A percentile compares a stretch with the other conserved stretches of the same genome.
Evolutionary conservation across 2,888 invertebrate species (phyloP).

Genomic region (Deilephila porcellus): DNA sequence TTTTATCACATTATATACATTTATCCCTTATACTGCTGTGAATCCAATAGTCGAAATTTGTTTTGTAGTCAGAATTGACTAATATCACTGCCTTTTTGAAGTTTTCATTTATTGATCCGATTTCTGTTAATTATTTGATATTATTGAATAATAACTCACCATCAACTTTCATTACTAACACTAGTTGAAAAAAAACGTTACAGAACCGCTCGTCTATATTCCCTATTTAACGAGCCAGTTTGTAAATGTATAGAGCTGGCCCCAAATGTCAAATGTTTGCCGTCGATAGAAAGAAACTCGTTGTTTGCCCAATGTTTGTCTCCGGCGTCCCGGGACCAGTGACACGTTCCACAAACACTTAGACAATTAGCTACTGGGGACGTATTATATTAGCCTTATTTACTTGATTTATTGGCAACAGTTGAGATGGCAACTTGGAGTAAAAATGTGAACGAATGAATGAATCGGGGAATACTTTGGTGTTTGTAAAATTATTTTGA

Average conservation of each 20-base stretch:
- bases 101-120: too few species aligned
- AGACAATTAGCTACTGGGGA: constrained; percentile 29
- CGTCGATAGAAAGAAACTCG: constrained; percentile 55
- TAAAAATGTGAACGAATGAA: too few species aligned
- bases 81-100: too few species aligned
- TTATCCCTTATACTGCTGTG: too few species aligned
- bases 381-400: constrained; percentile 24
- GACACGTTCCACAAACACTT: constrained; percentile 30
- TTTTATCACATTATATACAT: too few species aligned
- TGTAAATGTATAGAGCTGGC: constrained; percentile 52
- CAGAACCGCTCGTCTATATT: constrained; percentile 50
- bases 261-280: constrained; percentile 57
- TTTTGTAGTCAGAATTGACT: too few species aligned
- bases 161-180: not conserved
- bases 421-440: not conserved
- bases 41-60: too few species aligned
- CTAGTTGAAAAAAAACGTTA: not conserved
- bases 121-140: too few species aligned
- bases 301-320: constrained; percentile 51
- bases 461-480: too few species aligned
- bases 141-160: too few species aligned
- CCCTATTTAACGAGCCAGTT: constrained; percentile 50
- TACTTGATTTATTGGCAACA: not conserved
- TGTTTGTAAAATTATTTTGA: too few species aligned
- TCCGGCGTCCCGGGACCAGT: constrained; percentile 37